phyloP scores from a whole-genome alignment of 2,888 invertebrate species.

The Orchestes rusci region DNA sequence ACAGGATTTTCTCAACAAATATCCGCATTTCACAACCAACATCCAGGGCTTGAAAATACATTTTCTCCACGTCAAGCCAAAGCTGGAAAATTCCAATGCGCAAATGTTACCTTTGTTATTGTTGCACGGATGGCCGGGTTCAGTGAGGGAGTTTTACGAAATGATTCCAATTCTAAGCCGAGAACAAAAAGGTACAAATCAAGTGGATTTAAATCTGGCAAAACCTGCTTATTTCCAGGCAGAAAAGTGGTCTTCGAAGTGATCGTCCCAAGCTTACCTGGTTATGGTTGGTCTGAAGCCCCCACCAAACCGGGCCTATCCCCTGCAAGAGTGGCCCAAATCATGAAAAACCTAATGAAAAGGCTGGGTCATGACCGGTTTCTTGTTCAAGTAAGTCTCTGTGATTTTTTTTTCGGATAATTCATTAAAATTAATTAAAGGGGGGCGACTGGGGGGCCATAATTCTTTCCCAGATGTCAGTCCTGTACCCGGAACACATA shows the following conservation, averaged over 20 bases:
- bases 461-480: constrained; percentile 55
- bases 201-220: no score
- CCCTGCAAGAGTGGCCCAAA: constrained; percentile 49
- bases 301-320: constrained; percentile 57
- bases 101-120: constrained; percentile 61
- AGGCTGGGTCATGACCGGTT: constrained; percentile 59
- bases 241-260: constrained; percentile 57
- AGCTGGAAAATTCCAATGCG: constrained; percentile 10
- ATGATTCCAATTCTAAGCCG: constrained; percentile 62
- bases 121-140: constrained; percentile 88
- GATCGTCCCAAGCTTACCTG: constrained; percentile 49
- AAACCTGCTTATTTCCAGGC: constrained; percentile 17
- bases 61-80: constrained; percentile 48
- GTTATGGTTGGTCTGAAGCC: constrained; percentile 43
- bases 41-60: constrained; percentile 63
- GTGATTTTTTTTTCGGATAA: no score
- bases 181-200: constrained; percentile 43
- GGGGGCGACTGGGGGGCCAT: constrained; percentile 75
- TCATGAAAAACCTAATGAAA: constrained; percentile 63
- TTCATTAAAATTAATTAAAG: no score
- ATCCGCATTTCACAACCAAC: constrained; percentile 61
- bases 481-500: constrained; percentile 54
- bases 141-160: constrained; percentile 74
- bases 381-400: constrained; percentile 67
- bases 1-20: constrained; percentile 57